Evolutionary conservation across 2,113 vertebrate genomes (phyloP).

Genomic region (Leptobrachium leishanense): DNA sequence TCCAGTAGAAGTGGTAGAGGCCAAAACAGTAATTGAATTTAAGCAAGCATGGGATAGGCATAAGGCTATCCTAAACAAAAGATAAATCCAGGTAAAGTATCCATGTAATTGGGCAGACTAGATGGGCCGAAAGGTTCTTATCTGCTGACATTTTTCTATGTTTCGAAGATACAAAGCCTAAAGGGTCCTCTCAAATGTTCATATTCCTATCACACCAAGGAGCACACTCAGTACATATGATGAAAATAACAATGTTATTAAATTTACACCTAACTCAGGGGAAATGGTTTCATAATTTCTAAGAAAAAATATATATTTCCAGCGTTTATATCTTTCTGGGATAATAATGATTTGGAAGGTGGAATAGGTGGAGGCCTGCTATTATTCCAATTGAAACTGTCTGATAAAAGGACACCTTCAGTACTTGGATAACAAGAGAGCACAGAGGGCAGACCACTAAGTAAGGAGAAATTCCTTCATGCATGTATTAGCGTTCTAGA

Average conservation of each 20-base stretch:
- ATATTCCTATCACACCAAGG: neutral
- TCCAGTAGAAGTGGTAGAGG: too few relatives aligned
- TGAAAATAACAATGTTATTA: neutral
- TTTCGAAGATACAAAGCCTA: neutral
- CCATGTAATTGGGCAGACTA: too few relatives aligned
- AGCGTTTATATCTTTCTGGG: neutral
- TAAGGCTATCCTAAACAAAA: too few relatives aligned
- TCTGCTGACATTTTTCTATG: too few relatives aligned
- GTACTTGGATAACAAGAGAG: conserved; percentile 11
- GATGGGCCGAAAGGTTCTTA: too few relatives aligned
- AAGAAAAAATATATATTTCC: neutral
- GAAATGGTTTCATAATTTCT: neutral
- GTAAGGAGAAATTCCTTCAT: conserved; percentile 19
- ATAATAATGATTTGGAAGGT: neutral
- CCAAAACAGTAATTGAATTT: too few relatives aligned
- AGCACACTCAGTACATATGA: neutral
- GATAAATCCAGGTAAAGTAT: too few relatives aligned
- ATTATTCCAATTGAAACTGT: neutral
- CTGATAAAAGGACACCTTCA: neutral
- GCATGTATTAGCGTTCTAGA: conserved; percentile 26
- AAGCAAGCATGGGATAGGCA: too few relatives aligned
- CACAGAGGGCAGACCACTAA: conserved; percentile 9
- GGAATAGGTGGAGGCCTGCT: neutral
- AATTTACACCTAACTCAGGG: neutral
- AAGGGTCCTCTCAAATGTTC: neutral